Conservation (phyloP, 1,140 invertebrate species). For the Achatina immaculata region DNA sequence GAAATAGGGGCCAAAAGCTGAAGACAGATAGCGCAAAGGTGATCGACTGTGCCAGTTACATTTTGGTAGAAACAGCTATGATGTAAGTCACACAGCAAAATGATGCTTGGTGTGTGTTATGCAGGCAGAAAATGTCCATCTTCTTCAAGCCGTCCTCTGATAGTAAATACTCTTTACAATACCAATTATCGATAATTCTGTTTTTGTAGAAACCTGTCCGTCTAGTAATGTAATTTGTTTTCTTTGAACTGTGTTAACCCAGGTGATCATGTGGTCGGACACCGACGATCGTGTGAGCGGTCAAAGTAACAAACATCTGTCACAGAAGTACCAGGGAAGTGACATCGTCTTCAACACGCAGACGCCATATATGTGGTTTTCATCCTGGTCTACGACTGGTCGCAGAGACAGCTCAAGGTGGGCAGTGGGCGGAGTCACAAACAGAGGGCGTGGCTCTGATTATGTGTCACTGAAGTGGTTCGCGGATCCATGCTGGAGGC, state of each 20-base stretch:
- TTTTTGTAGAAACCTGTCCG: too few species aligned
- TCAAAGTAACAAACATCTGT: constrained; percentile 47
- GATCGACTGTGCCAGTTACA: too few species aligned
- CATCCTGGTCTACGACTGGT: constrained; percentile 44
- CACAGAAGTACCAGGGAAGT: constrained; percentile 45
- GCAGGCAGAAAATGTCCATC: too few species aligned
- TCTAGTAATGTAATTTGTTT: too few species aligned
- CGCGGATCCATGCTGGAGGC: constrained; percentile 45
- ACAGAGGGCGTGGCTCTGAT: constrained; percentile 44
- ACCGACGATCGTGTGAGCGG: constrained; percentile 41
- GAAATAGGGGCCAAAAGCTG: too few species aligned
- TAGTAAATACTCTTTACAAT: too few species aligned
- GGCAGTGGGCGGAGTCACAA: constrained; percentile 44
- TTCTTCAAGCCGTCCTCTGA: too few species aligned
- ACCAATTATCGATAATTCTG: too few species aligned
- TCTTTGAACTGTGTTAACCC: background rate
- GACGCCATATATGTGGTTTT: constrained; percentile 47
- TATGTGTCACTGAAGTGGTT: constrained; percentile 49
- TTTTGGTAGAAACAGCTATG: too few species aligned
- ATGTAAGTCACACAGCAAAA: too few species aligned
- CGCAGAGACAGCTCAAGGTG: constrained; percentile 48
- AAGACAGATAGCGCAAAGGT: too few species aligned
- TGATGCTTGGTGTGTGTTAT: too few species aligned
- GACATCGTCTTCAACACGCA: constrained; percentile 48
- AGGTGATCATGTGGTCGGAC: constrained; percentile 39